Conservation (phyloP, 1,140 invertebrate species). For the Ruditapes philippinarum region DNA sequence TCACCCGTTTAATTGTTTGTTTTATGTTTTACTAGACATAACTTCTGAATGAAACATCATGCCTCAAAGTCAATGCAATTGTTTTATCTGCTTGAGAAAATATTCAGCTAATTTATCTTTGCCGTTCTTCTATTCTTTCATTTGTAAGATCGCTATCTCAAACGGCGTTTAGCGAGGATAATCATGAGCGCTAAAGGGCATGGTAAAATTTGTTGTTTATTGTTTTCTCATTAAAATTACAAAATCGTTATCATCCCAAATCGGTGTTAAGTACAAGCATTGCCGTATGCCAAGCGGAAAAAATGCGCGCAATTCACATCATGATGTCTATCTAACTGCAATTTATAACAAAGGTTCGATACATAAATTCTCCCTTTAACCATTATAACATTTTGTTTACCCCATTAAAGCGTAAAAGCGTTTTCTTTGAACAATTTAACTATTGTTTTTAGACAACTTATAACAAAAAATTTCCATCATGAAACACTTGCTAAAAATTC, state of each 20-base stretch:
- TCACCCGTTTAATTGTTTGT: too few species aligned
- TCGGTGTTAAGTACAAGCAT: slow-evolving; percentile 22
- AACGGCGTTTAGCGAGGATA: neutral
- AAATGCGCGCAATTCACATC: neutral
- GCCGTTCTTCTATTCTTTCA: neutral
- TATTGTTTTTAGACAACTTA: slow-evolving; percentile 14
- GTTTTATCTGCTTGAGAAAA: neutral
- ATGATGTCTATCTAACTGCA: neutral
- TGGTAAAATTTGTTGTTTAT: slow-evolving; percentile 36
- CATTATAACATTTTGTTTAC: slow-evolving; percentile 19
- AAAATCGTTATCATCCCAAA: slow-evolving; percentile 25
- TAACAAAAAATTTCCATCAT: neutral
- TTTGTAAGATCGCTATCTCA: neutral
- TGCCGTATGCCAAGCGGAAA: neutral
- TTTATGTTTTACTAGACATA: too few species aligned
- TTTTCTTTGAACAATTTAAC: slow-evolving; percentile 24
- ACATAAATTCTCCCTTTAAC: neutral
- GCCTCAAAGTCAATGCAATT: too few species aligned
- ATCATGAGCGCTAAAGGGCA: slow-evolving; percentile 17
- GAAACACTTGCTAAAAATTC: too few species aligned
- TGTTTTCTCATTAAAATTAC: slow-evolving; percentile 30
- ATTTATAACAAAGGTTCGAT: slow-evolving; percentile 7
- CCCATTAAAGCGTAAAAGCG: neutral
- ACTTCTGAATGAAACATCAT: too few species aligned
- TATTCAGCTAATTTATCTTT: neutral